These are phyloP conservation scores for Cheiracanthium punctorium DNA, from an alignment of 2,888 invertebrate genomes.

Conservation along the genomic window DNA sequence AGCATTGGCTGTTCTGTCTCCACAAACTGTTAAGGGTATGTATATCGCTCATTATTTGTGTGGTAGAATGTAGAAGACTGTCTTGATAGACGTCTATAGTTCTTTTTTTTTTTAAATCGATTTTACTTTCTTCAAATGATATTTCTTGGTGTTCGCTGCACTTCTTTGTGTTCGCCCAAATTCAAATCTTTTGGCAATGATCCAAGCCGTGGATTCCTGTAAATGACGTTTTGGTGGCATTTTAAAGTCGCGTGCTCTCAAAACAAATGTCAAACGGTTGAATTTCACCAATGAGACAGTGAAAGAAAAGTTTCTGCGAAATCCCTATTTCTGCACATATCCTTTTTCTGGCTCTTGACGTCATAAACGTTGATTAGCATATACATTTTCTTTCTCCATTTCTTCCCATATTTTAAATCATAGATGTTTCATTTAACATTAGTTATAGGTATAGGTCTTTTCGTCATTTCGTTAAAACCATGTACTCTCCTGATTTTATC, in stretches of 20 bases:
- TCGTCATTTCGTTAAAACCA: background rate
- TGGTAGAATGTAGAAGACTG: too few relatives aligned
- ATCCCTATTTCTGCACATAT: background rate
- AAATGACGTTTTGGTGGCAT: background rate
- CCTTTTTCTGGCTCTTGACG: background rate
- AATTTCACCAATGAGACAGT: too few relatives aligned
- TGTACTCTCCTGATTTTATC: background rate
- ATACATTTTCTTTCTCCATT: background rate
- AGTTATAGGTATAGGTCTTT: background rate
- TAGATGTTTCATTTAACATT: background rate
- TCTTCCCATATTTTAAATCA: background rate
- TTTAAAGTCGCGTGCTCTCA: background rate
- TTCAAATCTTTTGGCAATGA: background rate
- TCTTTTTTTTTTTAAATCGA: too few relatives aligned
- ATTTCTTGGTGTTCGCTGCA: background rate
- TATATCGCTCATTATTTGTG: too few relatives aligned
- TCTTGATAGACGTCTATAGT: too few relatives aligned
- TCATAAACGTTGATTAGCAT: background rate
- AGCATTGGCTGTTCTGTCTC: too few relatives aligned
- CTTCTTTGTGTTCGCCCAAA: background rate
- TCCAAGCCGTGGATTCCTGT: background rate
- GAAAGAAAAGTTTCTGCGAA: too few relatives aligned
- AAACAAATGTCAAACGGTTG: background rate
- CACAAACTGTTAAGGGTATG: too few relatives aligned
- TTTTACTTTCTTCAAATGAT: too few relatives aligned